phyloP scores from a whole-genome alignment of 2,113 vertebrate species.

The Speoplatyrhinus poulsoni region DNA sequence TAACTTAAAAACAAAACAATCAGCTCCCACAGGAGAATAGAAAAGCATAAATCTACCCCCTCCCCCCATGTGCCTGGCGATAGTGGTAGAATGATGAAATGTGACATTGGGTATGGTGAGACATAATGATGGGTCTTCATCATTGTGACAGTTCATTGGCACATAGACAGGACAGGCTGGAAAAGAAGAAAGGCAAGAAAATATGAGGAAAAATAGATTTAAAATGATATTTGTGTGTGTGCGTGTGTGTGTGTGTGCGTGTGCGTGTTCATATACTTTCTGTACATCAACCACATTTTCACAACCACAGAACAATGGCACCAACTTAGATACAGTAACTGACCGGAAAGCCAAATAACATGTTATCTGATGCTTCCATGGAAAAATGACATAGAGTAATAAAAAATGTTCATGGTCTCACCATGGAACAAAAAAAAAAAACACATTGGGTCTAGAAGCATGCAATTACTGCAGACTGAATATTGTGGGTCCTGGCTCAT shows the following conservation, averaged over 20 bases:
- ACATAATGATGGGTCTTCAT: conserved; percentile 58
- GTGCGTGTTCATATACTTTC: background rate
- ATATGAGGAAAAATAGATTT: background rate
- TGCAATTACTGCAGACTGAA: conserved; percentile 19
- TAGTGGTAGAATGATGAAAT: conserved; percentile 41
- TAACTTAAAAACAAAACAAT: conserved; percentile 73
- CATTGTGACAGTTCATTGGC: conserved; percentile 47
- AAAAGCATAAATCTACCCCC: conserved; percentile 59
- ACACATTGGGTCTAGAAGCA: background rate
- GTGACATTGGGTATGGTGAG: conserved; percentile 43
- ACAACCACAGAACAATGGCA: conserved; percentile 62
- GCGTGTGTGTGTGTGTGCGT: conserved; percentile 1
- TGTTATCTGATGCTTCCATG: conserved; percentile 58
- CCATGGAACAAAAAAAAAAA: conserved; percentile 23
- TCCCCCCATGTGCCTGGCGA: conserved; percentile 8
- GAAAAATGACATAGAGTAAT: conserved; percentile 36
- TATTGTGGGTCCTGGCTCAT: background rate
- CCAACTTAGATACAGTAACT: conserved; percentile 37
- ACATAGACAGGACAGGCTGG: conserved; percentile 12
- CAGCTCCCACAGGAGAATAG: conserved; percentile 48
- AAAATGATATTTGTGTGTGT: conserved; percentile 6
- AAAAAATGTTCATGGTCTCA: conserved; percentile 38
- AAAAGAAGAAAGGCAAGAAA: conserved; percentile 8
- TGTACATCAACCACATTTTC: conserved; percentile 58
- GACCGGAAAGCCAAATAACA: conserved; percentile 62